These are phyloP conservation scores for Smutsia temminckii DNA, from an alignment of 2,797 vertebrate species.

Conservation along the genomic window DNA sequence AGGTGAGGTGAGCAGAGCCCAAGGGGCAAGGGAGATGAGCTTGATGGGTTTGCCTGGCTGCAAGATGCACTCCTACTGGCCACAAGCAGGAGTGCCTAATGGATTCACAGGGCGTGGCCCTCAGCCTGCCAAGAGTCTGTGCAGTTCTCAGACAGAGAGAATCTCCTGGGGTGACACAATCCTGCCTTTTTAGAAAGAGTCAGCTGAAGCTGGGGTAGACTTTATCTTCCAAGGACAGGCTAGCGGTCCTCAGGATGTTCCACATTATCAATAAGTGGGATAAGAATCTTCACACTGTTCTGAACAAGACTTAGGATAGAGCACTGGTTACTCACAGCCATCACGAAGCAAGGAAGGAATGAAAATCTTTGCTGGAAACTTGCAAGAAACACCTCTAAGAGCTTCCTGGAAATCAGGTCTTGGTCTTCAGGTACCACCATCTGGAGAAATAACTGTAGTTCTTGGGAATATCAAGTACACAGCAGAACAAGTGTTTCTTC, in stretches of 20 bases:
- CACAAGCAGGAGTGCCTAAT: background rate
- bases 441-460: background rate
- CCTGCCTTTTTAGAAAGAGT: background rate
- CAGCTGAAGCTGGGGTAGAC: background rate
- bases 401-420: background rate
- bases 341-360: background rate
- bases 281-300: background rate
- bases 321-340: background rate
- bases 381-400: background rate
- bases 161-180: background rate
- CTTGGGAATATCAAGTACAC: background rate
- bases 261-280: accelerated
- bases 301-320: background rate
- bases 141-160: background rate
- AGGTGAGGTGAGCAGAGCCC: background rate
- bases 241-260: background rate
- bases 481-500: background rate
- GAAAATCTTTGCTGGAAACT: background rate
- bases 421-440: background rate
- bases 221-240: background rate
- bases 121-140: background rate
- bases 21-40: background rate
- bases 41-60: background rate
- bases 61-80: no score
- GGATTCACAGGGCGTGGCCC: no score